A percentile compares a stretch with the other conserved stretches of the same genome.
Conservation (phyloP, 2,888 invertebrate species). For the Disparrhopalites patrizii region DNA sequence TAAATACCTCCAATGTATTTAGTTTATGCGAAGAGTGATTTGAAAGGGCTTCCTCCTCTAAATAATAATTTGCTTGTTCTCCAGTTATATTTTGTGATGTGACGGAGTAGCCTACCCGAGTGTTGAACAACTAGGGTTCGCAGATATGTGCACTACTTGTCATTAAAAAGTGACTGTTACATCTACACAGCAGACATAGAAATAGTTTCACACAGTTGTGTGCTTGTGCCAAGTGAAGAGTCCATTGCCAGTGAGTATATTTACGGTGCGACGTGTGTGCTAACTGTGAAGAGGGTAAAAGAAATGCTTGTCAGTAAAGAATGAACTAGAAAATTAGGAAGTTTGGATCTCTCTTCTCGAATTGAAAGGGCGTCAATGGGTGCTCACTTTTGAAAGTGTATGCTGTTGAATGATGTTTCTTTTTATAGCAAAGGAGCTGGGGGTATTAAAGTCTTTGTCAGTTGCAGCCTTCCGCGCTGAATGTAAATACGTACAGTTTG, state of each 20-base stretch:
- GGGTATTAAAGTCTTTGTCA: background rate
- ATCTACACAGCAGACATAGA: too few relatives aligned
- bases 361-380: slow-evolving; percentile 23
- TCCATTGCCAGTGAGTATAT: too few relatives aligned
- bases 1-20: too few relatives aligned
- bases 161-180: background rate
- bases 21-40: too few relatives aligned
- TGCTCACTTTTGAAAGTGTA: slow-evolving; percentile 19
- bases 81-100: background rate
- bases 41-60: too few relatives aligned
- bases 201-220: background rate
- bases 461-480: too few relatives aligned
- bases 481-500: too few relatives aligned
- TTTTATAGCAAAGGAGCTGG: background rate
- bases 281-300: background rate
- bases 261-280: background rate
- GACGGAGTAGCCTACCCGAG: background rate
- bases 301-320: slow-evolving; percentile 18
- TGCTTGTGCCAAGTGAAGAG: background rate
- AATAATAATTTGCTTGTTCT: background rate
- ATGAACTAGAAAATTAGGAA: slow-evolving; percentile 20
- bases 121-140: too few relatives aligned
- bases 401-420: slow-evolving; percentile 23
- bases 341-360: slow-evolving; percentile 18
- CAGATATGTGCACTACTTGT: background rate